Base-by-base conservation (phyloP, 35 echinoderm and acorn worm species). In the Lytechinus pictus region DNA sequence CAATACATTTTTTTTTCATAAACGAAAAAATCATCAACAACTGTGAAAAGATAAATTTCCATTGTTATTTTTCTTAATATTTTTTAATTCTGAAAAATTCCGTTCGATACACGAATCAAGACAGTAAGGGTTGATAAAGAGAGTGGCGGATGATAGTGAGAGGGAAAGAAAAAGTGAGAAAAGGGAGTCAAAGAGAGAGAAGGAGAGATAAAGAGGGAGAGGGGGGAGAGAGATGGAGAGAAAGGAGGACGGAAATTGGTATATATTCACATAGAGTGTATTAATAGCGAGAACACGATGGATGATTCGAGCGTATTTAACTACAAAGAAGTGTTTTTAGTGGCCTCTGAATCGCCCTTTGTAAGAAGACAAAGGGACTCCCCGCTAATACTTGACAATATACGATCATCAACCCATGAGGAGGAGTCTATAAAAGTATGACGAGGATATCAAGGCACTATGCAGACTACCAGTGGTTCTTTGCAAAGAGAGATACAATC, bases 301-400 rank as follows among this genome's bases (percentile, higher is more conserved):
- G 88, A 44, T 90, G 28, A 54, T 90, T 44, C 24, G 88, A 54
- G 52, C 88, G 9, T 90, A 21, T 54, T 44, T 90, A 21, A 44
- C 29, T 90, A 44, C 52, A 54, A 52, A 90, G 52, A 44, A 90
- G 16, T 90, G 88, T 90, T 90, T 90, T 52, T 90, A 90, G 52
- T 52, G 88, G 52, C 28, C 88, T 52, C 44, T 90, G 14, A 90
- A 90, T 8, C 52, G 29, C 28, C 88, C 88, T 52, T 90, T 90
- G 88, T 90, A 52, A 12, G 29, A 54, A 12, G 11, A 52, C 88
- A 90, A 90, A 90, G 88, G 88, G 88, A 90, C 88, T 52, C 88
- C 88, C 88, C 88, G 88, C 88, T 90, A 90, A 90, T 44, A 52
- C 88, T 44, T 27, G 11, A 90, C 88, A 90, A 90, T 90, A 90